Percentiles rank a stretch among this genome's conserved stretches.
phyloP scores from a whole-genome alignment of 1,140 invertebrate species.

The Caligus rogercresseyi region DNA sequence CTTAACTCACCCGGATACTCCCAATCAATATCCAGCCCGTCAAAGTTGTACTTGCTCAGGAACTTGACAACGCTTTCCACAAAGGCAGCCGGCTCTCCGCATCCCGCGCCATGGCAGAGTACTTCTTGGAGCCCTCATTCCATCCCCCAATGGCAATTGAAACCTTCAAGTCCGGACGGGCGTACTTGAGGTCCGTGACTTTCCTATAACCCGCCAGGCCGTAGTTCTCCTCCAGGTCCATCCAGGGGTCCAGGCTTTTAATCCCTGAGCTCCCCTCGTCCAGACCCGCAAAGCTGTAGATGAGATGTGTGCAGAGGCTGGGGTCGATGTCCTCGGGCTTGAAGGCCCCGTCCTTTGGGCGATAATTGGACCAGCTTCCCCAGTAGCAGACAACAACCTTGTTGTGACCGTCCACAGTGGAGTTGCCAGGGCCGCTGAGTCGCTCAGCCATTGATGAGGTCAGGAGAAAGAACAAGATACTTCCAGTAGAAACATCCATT shows the following conservation, averaged over 20 bases:
- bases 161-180: slow-evolving; percentile 20
- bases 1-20: slow-evolving; percentile 22
- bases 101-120: slow-evolving; percentile 41
- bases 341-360: slow-evolving; percentile 37
- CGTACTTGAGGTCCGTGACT: slow-evolving; percentile 15
- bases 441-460: not conserved
- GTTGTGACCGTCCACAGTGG: slow-evolving; percentile 17
- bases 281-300: slow-evolving; percentile 72
- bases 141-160: slow-evolving; percentile 35
- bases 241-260: slow-evolving; percentile 45
- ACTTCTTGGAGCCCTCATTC: slow-evolving; percentile 31
- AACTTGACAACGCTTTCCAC: slow-evolving; percentile 39
- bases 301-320: slow-evolving; percentile 61
- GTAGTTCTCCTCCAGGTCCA: slow-evolving; percentile 37
- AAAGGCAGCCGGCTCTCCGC: slow-evolving; percentile 36
- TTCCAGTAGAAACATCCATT: too few relatives aligned
- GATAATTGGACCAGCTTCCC: slow-evolving; percentile 42
- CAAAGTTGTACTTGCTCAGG: slow-evolving; percentile 49
- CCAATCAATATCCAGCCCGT: slow-evolving; percentile 55
- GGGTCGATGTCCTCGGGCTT: slow-evolving; percentile 43
- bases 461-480: not conserved
- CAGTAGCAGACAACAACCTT: slow-evolving; percentile 40
- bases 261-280: slow-evolving; percentile 44
- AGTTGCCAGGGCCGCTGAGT: not conserved
- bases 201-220: slow-evolving; percentile 17